Conservation (phyloP, 2,113 vertebrate species). For the Myotis yumanensis region DNA sequence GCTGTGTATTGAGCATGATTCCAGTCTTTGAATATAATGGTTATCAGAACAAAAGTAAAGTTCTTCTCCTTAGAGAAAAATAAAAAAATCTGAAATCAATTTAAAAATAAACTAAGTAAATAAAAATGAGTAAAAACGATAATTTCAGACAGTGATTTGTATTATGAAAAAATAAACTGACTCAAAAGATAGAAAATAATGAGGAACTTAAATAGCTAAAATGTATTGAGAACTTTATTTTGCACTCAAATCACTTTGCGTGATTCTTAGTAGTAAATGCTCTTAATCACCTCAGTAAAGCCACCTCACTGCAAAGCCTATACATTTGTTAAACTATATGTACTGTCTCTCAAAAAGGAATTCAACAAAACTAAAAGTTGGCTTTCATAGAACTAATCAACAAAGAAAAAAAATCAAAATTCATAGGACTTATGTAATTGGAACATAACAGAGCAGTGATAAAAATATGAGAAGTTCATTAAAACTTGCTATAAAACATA, state of each 20-base stretch:
- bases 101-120: conserved; percentile 5
- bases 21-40: neutral
- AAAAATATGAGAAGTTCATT: neutral
- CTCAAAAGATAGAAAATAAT: conserved; percentile 38
- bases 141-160: neutral
- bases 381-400: neutral
- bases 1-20: neutral
- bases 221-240: conserved; percentile 7
- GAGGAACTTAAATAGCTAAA: neutral
- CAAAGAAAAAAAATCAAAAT: neutral
- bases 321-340: neutral
- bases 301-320: neutral
- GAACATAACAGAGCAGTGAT: neutral
- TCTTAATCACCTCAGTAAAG: neutral
- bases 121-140: conserved; percentile 3
- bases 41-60: neutral
- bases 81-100: neutral
- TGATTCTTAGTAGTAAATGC: neutral
- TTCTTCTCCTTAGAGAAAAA: neutral
- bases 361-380: neutral
- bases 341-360: neutral
- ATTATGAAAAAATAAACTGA: neutral
- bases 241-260: neutral
- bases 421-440: neutral
- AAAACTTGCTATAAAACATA: conserved; percentile 14